Percentiles rank a stretch among this genome's conserved stretches.
phyloP scores from a whole-genome alignment of 2,888 invertebrate species.

The Saturnia pavonia region DNA sequence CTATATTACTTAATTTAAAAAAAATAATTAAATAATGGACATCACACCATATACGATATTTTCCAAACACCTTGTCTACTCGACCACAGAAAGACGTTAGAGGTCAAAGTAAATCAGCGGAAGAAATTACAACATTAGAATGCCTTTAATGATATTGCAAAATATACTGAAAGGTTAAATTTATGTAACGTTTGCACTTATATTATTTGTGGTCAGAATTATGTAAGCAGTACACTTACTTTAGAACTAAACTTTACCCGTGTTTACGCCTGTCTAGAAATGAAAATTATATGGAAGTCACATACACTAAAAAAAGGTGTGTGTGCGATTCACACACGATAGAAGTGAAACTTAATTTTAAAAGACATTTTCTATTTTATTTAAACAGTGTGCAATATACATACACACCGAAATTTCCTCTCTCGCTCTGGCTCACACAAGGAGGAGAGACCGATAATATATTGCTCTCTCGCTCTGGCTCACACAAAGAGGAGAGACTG shows the following conservation, averaged over 20 bases:
- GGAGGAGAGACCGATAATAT: too few relatives aligned
- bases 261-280: background rate
- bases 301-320: background rate
- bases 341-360: too few relatives aligned
- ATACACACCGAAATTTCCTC: too few relatives aligned
- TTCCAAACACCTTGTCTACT: conserved; percentile 6
- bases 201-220: conserved; percentile 24
- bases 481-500: too few relatives aligned
- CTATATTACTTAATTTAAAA: too few relatives aligned
- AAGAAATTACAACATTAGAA: conserved; percentile 18
- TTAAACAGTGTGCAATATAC: too few relatives aligned
- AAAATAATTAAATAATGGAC: too few relatives aligned
- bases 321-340: too few relatives aligned
- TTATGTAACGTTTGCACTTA: conserved; percentile 44
- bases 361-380: too few relatives aligned
- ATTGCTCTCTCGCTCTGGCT: too few relatives aligned
- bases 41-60: background rate
- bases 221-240: conserved; percentile 10
- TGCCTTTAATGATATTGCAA: conserved; percentile 15
- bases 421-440: too few relatives aligned
- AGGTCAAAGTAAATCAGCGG: conserved; percentile 16
- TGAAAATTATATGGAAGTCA: background rate
- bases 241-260: background rate
- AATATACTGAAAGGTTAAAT: conserved; percentile 39
- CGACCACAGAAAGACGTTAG: background rate